Evolutionary conservation across 2,888 invertebrate genomes (phyloP), one percentile per base, ranked within the genome.

Genomic region (Heliconius erato): DNA sequence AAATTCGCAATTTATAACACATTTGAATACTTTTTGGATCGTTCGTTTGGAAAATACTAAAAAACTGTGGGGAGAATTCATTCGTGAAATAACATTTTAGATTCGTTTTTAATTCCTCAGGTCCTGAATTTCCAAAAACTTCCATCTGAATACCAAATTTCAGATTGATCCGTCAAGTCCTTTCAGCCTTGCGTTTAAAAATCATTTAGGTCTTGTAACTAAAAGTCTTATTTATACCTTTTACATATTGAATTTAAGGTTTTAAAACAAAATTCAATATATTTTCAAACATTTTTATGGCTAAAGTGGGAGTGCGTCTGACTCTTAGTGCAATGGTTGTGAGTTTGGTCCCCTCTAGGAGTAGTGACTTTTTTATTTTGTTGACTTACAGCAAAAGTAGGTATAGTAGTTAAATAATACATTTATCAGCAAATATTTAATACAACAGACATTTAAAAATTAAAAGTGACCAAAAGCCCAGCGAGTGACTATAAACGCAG

Each of bases 71-170:
- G 14, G 28, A 67, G 28, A 67, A 26, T 12, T 16, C 26, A 14
- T 26, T n/a, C 12, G 14, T 14, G 16, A 26, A 28, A 14, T 28
- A 67, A 67, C 16, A 67, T 16, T 28, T 40, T 35, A 40, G 40
- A 71, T 26, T 44, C 26, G 28, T 67, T 71, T 44, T 44, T 44
- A n/a, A 44, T 40, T 44, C 14, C 71, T 40, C 4, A 40, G 40
- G 11, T 35, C 3, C n/a, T 35, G 40, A 40, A 44, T 44, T 71
- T 71, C 12, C 71, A 71, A 71, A 44, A 71, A 26, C 40, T 44
- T 44, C 16, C 16, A 71, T 71, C n/a, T 71, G 71, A 23, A 44
- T 71, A 71, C 44, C 71, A 71, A 71, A 71, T 71, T 44, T 44
- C 2, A 44, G n/a, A 71, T 71, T 71, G 40, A 44, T 44, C 14